Evolutionary conservation across 2,888 invertebrate species (phyloP).

Genomic region (Sesia bembeciformis): DNA sequence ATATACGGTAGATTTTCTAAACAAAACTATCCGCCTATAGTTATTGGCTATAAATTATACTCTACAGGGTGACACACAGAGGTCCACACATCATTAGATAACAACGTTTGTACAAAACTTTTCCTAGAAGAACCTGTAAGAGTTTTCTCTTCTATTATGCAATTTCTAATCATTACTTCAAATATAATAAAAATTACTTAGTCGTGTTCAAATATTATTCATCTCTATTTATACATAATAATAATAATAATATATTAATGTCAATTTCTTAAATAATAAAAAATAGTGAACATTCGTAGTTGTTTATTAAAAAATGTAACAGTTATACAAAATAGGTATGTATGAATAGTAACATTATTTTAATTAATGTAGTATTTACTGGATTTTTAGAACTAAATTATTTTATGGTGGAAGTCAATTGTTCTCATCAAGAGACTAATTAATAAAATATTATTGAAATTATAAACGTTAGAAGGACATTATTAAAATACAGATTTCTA

Average conservation of each 20-base stretch:
- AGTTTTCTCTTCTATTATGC: not conserved
- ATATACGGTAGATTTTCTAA: constrained; percentile 39
- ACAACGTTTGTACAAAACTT: not conserved
- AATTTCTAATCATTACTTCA: not conserved
- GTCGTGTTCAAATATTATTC: constrained; percentile 16
- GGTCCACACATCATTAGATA: not conserved
- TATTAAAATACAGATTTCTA: too few relatives aligned
- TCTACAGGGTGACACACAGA: not conserved
- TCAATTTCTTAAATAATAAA: constrained; percentile 22
- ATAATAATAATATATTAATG: constrained; percentile 10
- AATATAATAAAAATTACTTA: constrained; percentile 5
- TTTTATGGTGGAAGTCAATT: not conserved
- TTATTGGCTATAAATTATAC: not conserved
- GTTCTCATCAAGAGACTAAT: too few relatives aligned
- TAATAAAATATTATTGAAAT: too few relatives aligned
- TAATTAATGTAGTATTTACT: not conserved
- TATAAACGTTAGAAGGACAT: too few relatives aligned
- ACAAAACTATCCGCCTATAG: constrained; percentile 3
- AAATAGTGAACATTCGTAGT: constrained; percentile 30
- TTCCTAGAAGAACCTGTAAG: not conserved
- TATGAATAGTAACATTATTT: not conserved
- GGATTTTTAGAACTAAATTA: not conserved
- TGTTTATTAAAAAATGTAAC: constrained; percentile 14
- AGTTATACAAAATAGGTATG: not conserved
- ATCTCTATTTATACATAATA: constrained; percentile 10